phyloP scores from a whole-genome alignment of 2,888 invertebrate species.

The Caenorhabditis japonica region DNA sequence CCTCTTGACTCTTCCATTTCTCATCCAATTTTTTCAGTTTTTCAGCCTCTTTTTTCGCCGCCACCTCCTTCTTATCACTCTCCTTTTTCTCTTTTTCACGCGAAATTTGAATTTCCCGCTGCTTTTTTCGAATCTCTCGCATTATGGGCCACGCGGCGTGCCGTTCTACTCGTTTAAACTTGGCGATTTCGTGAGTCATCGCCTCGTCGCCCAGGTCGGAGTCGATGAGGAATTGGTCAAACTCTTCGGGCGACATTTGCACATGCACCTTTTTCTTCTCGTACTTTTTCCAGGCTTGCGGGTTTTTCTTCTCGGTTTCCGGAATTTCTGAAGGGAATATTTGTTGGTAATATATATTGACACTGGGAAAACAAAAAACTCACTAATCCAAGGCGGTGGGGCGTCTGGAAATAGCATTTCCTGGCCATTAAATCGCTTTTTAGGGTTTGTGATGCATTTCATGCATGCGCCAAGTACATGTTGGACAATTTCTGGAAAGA shows the following conservation, averaged over 20 bases:
- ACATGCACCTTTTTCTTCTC: constrained; percentile 19
- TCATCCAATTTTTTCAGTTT: constrained; percentile 32
- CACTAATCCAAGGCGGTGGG: constrained; percentile 48
- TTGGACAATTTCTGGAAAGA: constrained; percentile 29
- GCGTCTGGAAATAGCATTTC: constrained; percentile 38
- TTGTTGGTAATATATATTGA: constrained; percentile 1
- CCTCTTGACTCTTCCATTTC: constrained; percentile 14
- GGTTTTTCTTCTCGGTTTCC: constrained; percentile 27
- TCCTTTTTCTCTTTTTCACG: constrained; percentile 13
- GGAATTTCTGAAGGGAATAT: constrained; percentile 18
- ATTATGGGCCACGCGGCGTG: constrained; percentile 14
- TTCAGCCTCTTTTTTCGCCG: constrained; percentile 24
- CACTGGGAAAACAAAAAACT: no score
- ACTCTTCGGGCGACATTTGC: constrained; percentile 32
- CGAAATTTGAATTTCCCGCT: neutral
- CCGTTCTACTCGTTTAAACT: constrained; percentile 21
- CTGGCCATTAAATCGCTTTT: constrained; percentile 15
- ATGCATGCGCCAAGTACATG: constrained; percentile 33
- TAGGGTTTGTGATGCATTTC: constrained; percentile 32
- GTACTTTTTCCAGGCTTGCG: constrained; percentile 28
- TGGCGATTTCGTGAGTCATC: constrained; percentile 30
- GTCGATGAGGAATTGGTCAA: constrained; percentile 36
- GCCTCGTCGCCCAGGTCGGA: constrained; percentile 20
- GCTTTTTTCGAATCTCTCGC: constrained; percentile 18
- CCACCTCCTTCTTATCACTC: constrained; percentile 4